Percentiles rank a stretch among this genome's conserved stretches.
Conservation (phyloP, 2,888 invertebrate genomes). For the Caradrina kadenii region DNA sequence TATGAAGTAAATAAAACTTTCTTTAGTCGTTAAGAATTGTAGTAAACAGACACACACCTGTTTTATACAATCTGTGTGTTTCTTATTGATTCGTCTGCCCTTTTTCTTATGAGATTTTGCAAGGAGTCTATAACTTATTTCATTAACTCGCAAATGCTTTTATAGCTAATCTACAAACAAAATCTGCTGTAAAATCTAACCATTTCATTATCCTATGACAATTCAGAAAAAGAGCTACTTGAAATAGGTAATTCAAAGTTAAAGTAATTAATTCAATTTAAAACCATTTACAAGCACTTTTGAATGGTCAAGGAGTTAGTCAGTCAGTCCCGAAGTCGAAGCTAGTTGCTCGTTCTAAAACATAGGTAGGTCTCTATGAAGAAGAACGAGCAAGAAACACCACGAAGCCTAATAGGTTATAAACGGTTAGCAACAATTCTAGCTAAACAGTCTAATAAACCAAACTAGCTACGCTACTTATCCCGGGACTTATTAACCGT, state of each 20-base stretch:
- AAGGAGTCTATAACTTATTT: not conserved
- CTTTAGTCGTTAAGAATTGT: conserved; percentile 42
- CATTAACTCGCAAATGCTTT: not conserved
- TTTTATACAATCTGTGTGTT: conserved; percentile 4
- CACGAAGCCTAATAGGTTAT: not conserved
- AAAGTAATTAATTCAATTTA: no score
- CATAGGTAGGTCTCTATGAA: no score
- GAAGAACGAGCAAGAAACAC: no score
- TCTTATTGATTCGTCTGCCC: conserved; percentile 5
- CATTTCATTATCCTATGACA: no score
- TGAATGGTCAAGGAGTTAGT: no score
- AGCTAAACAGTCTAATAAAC: not conserved
- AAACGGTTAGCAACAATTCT: not conserved
- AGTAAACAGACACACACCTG: conserved; percentile 28
- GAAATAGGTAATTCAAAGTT: no score
- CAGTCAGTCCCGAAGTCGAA: no score
- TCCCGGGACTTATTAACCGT: conserved; percentile 16
- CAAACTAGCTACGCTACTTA: conserved; percentile 1
- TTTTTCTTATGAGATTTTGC: not conserved
- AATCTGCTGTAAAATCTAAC: not conserved
- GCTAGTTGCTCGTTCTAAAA: no score
- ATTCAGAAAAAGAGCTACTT: no score
- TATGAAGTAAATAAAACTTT: conserved; percentile 60
- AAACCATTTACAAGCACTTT: no score
- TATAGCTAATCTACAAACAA: not conserved